Evolutionary conservation across 1,140 invertebrate genomes (phyloP), one percentile per base, ranked within the genome.

Genomic region (Macrocentrus cingulum): DNA sequence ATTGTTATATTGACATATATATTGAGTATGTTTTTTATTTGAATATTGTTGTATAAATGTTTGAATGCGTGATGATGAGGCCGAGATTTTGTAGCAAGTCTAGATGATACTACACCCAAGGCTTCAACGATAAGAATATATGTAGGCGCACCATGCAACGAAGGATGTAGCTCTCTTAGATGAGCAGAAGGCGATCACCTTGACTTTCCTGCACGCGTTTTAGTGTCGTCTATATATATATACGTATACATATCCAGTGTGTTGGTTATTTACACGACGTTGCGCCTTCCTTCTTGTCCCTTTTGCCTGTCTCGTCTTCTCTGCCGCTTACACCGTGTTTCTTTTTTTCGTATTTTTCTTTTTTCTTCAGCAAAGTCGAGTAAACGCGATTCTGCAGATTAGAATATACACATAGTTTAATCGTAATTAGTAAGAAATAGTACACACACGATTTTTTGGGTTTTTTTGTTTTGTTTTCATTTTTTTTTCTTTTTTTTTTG

Each of bases 401-500:
- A n/a, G n/a, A n/a, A n/a, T n/a, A n/a, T n/a, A n/a, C n/a, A n/a
- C n/a, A n/a, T n/a, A n/a, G n/a, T n/a, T n/a, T n/a, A n/a, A n/a
- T n/a, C n/a, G n/a, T n/a, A n/a, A n/a, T n/a, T n/a, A n/a, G n/a
- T n/a, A n/a, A n/a, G n/a, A n/a, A n/a, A n/a, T n/a, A n/a, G n/a
- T n/a, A n/a, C n/a, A n/a, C n/a, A n/a, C n/a, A n/a, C n/a, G n/a
- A n/a, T n/a, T n/a, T n/a, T n/a, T n/a, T n/a, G n/a, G n/a, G n/a
- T n/a, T n/a, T n/a, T n/a, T n/a, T n/a, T n/a, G 62, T 42, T 56
- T 52, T 50, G 34, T 29, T 48, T 60, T 64, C 64, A 61, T 63
- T 56, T 59, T 59, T 66, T 59, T 60, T 44, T 60, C 63, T 64
- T 65, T 65, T 57, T 66, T 67, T 34, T 72, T 70, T 66, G 68